Conservation (phyloP, 92 coral and sea anemone genomes). For the Scolanthus callimorphus region DNA sequence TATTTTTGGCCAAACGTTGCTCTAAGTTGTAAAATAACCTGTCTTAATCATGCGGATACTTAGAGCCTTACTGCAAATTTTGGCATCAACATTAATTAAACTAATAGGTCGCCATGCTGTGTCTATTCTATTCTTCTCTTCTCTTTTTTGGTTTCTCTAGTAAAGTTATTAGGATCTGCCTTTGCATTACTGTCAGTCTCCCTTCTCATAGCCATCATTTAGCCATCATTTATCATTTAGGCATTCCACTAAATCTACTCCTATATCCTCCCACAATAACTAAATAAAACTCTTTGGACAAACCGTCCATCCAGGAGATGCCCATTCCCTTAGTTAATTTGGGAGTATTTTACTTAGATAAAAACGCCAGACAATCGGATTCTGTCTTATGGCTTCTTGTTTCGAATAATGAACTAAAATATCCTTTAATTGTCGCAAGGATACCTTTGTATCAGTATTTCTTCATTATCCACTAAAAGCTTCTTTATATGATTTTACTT, state of each 20-base stretch:
- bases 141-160: slow-evolving; percentile 16
- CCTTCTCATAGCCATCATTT: background rate
- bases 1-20: no score
- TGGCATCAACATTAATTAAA: slow-evolving; percentile 21
- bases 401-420: background rate
- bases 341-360: background rate
- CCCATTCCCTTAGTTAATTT: slow-evolving; percentile 2
- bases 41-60: slow-evolving; percentile 4
- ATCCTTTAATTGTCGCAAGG: background rate
- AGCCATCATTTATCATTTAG: no score
- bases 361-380: slow-evolving; percentile 2
- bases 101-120: slow-evolving; percentile 32
- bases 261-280: slow-evolving; percentile 1
- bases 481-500: slow-evolving; percentile 9
- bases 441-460: background rate
- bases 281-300: slow-evolving; percentile 11
- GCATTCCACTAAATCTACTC: slow-evolving; percentile 1
- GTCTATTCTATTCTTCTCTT: slow-evolving; percentile 4
- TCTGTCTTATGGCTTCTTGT: background rate
- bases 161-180: slow-evolving; percentile 5
- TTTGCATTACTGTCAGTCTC: background rate
- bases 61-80: slow-evolving; percentile 27
- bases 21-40: no score
- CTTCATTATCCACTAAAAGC: background rate
- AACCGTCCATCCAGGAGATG: slow-evolving; percentile 14